Percentiles rank a stretch among this genome's conserved stretches.
Evolutionary conservation across 2,113 vertebrate species (phyloP).

Genomic region (Equus przewalskii): DNA sequence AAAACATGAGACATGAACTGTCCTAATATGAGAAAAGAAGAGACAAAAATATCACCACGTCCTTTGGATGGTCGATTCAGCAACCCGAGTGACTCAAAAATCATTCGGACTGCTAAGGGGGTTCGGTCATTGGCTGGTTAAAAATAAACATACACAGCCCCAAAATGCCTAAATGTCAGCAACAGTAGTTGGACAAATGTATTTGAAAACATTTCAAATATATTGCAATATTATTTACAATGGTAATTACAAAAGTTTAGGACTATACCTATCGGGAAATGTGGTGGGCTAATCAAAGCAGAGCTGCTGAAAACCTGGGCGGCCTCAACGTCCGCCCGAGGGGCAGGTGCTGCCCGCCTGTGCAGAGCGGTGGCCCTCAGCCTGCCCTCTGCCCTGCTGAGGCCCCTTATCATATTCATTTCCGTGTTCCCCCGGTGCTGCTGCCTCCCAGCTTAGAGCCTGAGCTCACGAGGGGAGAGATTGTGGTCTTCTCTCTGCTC

Average conservation of each 20-base stretch:
- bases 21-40: not conserved
- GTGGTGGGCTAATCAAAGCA: rapidly evolving
- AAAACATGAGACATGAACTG: not conserved
- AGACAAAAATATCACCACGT: not conserved
- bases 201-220: not conserved
- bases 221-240: not conserved
- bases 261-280: no score
- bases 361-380: rapidly evolving
- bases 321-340: rapidly evolving
- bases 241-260: not conserved
- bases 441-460: not conserved
- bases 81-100: not conserved
- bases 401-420: rapidly evolving
- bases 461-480: not conserved
- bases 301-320: not conserved
- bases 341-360: rapidly evolving
- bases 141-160: not conserved
- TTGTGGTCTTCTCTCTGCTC: not conserved
- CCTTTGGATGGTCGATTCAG: not conserved
- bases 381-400: rapidly evolving
- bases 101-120: no score
- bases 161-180: no score
- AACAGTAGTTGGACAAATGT: not conserved
- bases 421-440: rapidly evolving
- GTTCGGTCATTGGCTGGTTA: not conserved